Percentiles rank a stretch among this genome's conserved stretches.
Conservation (phyloP, 1,140 invertebrate species). For the Philotrypesis tridentata region DNA sequence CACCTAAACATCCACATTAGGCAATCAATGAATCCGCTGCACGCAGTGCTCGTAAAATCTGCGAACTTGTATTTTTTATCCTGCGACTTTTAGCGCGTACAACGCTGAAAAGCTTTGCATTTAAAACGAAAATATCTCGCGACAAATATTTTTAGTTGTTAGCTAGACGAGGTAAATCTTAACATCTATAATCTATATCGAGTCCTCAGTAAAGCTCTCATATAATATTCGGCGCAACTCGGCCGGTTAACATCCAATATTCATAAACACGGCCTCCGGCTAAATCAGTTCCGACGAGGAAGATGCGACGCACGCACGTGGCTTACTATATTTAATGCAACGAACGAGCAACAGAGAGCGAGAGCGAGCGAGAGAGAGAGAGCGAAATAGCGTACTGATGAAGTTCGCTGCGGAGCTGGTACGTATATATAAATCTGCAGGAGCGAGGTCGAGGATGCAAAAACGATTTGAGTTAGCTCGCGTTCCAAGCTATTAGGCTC, state of each 20-base stretch:
- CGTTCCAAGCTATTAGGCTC: not conserved
- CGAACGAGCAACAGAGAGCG: not conserved
- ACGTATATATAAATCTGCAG: not conserved
- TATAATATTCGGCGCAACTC: not conserved
- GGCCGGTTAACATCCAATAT: constrained; percentile 45
- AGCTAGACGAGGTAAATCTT: too few relatives aligned
- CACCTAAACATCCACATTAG: too few relatives aligned
- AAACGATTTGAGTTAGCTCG: not conserved
- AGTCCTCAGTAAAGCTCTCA: too few relatives aligned
- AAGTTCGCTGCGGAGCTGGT: not conserved
- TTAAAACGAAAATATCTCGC: not conserved
- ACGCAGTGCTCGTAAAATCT: too few relatives aligned
- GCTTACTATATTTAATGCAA: not conserved
- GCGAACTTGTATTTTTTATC: too few relatives aligned
- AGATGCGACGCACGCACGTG: not conserved
- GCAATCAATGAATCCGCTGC: too few relatives aligned
- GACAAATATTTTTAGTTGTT: constrained; percentile 3
- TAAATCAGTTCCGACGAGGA: constrained; percentile 40
- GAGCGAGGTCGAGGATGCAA: not conserved
- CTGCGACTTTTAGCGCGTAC: too few relatives aligned
- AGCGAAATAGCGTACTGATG: not conserved
- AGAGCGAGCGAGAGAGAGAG: not conserved
- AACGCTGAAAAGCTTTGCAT: too few relatives aligned
- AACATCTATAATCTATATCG: too few relatives aligned
- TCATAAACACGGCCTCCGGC: constrained; percentile 29